phyloP scores from a whole-genome alignment of 2,797 vertebrate genomes.

The Arctocebus calabarensis region DNA sequence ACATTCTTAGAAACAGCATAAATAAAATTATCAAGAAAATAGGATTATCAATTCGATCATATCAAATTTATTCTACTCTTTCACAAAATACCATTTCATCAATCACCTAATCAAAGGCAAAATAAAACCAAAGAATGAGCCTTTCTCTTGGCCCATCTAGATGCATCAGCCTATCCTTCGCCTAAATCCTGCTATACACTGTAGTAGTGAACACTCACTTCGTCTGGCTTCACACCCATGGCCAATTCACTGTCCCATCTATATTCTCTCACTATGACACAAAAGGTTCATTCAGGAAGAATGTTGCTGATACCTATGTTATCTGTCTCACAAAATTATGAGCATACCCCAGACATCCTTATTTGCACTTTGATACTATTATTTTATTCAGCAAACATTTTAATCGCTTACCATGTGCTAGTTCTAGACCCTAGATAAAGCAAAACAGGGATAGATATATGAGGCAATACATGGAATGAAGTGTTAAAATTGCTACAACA shows the following conservation, averaged over 20 bases:
- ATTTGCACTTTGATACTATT: neutral
- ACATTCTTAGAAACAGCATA: neutral
- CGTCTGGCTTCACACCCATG: neutral
- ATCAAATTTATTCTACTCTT: neutral
- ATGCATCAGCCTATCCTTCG: neutral
- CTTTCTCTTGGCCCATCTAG: neutral
- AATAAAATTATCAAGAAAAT: neutral
- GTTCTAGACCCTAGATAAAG: neutral
- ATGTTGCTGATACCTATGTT: neutral
- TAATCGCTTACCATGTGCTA: neutral
- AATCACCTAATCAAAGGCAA: neutral
- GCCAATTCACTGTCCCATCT: neutral
- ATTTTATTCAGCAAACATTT: constrained; percentile 13
- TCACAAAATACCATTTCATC: neutral
- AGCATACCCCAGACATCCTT: neutral
- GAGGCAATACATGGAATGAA: neutral
- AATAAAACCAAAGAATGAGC: neutral
- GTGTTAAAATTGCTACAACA: neutral
- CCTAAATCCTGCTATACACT: neutral
- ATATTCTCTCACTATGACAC: neutral
- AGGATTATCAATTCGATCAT: neutral
- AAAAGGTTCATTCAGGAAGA: neutral
- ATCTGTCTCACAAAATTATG: neutral
- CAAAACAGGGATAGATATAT: neutral
- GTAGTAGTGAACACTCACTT: neutral